A percentile compares a stretch with the other conserved stretches of the same genome.
Conservation (phyloP, 1,140 invertebrate species). For the Leptinotarsa undecemlineata region DNA sequence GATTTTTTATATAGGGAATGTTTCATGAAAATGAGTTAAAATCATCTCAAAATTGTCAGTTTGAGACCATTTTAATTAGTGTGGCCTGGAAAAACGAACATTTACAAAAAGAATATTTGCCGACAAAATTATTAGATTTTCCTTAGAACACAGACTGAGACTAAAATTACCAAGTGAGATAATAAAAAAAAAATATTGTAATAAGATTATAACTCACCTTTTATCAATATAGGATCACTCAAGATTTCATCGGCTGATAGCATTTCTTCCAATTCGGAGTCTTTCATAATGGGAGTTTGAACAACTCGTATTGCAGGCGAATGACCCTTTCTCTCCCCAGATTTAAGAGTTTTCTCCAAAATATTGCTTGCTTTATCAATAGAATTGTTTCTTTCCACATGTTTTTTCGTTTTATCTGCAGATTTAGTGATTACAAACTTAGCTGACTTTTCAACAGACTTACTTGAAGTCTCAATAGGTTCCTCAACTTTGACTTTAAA, state of each 20-base stretch:
- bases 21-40: too few relatives aligned
- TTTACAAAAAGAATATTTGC: too few relatives aligned
- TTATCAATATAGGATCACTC: constrained; percentile 42
- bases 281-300: constrained; percentile 21
- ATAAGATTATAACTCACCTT: constrained; percentile 35
- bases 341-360: constrained; percentile 10
- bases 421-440: background rate
- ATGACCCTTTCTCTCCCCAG: background rate
- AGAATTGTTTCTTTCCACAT: background rate
- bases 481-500: too few relatives aligned
- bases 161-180: background rate
- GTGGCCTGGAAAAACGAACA: too few relatives aligned
- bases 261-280: constrained; percentile 27
- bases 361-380: background rate
- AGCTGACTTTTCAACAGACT: background rate
- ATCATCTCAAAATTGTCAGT: too few relatives aligned
- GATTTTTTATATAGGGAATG: too few relatives aligned
- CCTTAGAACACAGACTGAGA: too few relatives aligned
- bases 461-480: too few relatives aligned
- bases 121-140: too few relatives aligned
- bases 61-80: too few relatives aligned
- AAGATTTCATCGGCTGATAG: constrained; percentile 29
- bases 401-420: background rate
- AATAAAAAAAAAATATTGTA: background rate
- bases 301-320: background rate